These are phyloP conservation scores for Meriones psammophilus DNA, from an alignment of 2,797 vertebrate species.

Conservation along the genomic window DNA sequence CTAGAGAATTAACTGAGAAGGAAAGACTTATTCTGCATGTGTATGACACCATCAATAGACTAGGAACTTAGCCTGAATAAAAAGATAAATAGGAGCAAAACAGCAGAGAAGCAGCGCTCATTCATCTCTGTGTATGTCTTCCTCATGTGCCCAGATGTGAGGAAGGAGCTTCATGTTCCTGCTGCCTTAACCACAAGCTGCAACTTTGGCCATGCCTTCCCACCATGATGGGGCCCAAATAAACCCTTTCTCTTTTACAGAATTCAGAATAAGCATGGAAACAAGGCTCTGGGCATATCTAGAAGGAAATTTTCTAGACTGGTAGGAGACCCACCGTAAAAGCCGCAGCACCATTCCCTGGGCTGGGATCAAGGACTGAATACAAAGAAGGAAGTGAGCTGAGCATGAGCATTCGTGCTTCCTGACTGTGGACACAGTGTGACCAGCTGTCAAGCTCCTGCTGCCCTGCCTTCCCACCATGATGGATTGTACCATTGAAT, in stretches of 20 bases:
- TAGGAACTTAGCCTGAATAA: neutral
- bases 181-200: neutral
- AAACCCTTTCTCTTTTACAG: neutral
- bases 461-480: rapidly evolving
- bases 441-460: neutral
- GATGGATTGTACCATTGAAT: no score
- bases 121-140: no score
- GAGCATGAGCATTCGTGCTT: neutral
- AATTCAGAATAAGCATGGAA: neutral
- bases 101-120: neutral
- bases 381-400: no score
- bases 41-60: neutral
- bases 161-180: no score
- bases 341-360: neutral
- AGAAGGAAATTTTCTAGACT: neutral
- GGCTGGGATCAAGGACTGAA: neutral
- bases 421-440: no score
- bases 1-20: neutral
- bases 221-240: neutral
- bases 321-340: neutral
- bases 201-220: neutral
- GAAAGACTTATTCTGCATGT: neutral
- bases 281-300: neutral
- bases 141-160: neutral
- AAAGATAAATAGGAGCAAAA: neutral